phyloP scores from a whole-genome alignment of 2,888 invertebrate genomes.

The Cremastinae sp. region DNA sequence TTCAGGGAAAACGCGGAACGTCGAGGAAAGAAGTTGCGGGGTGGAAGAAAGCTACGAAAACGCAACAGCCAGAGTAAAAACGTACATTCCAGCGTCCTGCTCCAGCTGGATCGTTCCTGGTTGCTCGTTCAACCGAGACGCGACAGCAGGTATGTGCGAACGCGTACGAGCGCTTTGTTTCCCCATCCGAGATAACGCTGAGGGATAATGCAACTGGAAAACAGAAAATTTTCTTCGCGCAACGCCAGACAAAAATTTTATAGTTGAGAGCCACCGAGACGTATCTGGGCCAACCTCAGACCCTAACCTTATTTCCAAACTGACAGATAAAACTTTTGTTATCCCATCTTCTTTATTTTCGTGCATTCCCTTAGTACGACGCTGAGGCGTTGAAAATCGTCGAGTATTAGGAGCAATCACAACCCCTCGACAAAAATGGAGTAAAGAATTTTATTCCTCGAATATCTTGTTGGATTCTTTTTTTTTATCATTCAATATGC shows the following conservation, averaged over 20 bases:
- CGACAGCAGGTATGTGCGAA: slow-evolving; percentile 23
- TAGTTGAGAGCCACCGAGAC: slow-evolving; percentile 45
- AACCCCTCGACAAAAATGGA: too few relatives aligned
- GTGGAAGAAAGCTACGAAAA: slow-evolving; percentile 17
- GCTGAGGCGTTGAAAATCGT: too few relatives aligned
- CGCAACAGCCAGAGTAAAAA: slow-evolving; percentile 41
- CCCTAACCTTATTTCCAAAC: slow-evolving; percentile 11
- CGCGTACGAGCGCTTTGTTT: not conserved
- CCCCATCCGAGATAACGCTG: slow-evolving; percentile 10
- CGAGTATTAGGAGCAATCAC: too few relatives aligned
- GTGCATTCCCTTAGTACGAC: too few relatives aligned
- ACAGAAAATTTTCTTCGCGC: slow-evolving; percentile 53
- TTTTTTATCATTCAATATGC: too few relatives aligned
- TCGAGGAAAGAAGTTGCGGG: slow-evolving; percentile 1
- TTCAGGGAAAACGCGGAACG: slow-evolving; percentile 26
- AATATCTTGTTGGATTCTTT: too few relatives aligned
- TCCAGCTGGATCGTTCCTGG: slow-evolving; percentile 49
- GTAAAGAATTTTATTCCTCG: too few relatives aligned
- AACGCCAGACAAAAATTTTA: slow-evolving; percentile 43
- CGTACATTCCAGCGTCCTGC: slow-evolving; percentile 49
- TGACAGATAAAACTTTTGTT: not conserved
- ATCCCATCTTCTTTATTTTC: not conserved
- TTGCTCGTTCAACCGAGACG: slow-evolving; percentile 44
- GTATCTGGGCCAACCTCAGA: slow-evolving; percentile 68
- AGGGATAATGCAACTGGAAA: slow-evolving; percentile 41